These are phyloP conservation scores for Scaeva pyrastri DNA, from an alignment of 2,888 invertebrate species.

Conservation along the genomic window DNA sequence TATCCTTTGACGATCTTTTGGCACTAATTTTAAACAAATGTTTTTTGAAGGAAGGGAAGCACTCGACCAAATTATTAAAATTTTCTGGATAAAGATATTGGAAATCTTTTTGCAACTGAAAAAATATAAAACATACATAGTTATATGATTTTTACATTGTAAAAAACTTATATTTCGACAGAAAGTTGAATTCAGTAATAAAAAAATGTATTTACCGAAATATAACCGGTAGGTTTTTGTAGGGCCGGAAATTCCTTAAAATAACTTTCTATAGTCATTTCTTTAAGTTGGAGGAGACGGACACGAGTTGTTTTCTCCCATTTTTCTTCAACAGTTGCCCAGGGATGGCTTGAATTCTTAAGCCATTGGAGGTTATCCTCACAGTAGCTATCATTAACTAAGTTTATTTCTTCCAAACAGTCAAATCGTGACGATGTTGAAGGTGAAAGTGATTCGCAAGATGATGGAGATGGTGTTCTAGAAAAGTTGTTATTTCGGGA, in stretches of 20 bases:
- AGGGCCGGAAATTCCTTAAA: not conserved
- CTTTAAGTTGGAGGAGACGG: not conserved
- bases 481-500: not conserved
- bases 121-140: not conserved
- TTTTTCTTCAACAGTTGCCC: not conserved
- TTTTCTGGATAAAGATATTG: not conserved
- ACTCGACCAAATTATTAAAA: not conserved
- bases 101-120: not conserved
- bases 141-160: too few relatives aligned
- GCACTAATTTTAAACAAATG: too few relatives aligned
- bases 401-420: too few relatives aligned
- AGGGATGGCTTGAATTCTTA: not conserved
- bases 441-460: not conserved
- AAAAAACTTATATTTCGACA: too few relatives aligned
- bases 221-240: too few relatives aligned
- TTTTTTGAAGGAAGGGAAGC: too few relatives aligned
- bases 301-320: not conserved
- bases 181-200: too few relatives aligned
- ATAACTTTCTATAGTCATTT: not conserved
- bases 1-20: not conserved
- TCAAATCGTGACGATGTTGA: not conserved
- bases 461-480: not conserved
- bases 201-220: not conserved
- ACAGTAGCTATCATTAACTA: not conserved
- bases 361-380: constrained; percentile 1